These are phyloP conservation scores for silkworm (Bombyx mori) DNA, from an alignment of 1,140 invertebrate genomes.

Conservation along the genomic window DNA sequence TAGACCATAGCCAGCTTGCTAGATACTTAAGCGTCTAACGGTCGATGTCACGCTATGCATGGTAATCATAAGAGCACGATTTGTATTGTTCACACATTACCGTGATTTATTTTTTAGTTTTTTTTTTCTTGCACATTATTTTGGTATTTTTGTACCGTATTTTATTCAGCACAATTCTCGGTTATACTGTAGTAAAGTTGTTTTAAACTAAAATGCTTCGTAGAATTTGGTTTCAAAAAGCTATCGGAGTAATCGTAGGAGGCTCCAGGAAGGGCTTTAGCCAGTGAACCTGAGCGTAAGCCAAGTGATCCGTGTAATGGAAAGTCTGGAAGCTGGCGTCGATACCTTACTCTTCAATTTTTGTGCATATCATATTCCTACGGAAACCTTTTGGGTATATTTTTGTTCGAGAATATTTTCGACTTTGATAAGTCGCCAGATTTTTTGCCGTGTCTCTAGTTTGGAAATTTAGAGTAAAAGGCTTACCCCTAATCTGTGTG, in stretches of 20 bases:
- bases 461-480: too few species aligned
- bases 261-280: conserved; percentile 45
- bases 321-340: conserved; percentile 34
- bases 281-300: conserved; percentile 44
- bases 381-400: conserved; percentile 19
- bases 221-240: conserved; percentile 26
- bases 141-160: background rate
- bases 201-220: conserved; percentile 14
- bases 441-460: too few species aligned
- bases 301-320: conserved; percentile 59
- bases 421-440: too few species aligned
- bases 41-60: conserved; percentile 66
- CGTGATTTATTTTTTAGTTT: conserved; percentile 36
- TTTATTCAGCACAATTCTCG: background rate
- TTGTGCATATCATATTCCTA: conserved; percentile 27
- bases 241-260: conserved; percentile 38
- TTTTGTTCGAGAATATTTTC: background rate
- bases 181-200: background rate
- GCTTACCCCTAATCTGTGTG: too few species aligned
- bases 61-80: conserved; percentile 65
- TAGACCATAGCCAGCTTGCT: conserved; percentile 48
- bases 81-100: conserved; percentile 27
- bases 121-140: conserved; percentile 9
- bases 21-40: conserved; percentile 53
- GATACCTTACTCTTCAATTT: conserved; percentile 22